Evolutionary conservation across 2,888 invertebrate genomes (phyloP).

Genomic region (Anorthoa munda): DNA sequence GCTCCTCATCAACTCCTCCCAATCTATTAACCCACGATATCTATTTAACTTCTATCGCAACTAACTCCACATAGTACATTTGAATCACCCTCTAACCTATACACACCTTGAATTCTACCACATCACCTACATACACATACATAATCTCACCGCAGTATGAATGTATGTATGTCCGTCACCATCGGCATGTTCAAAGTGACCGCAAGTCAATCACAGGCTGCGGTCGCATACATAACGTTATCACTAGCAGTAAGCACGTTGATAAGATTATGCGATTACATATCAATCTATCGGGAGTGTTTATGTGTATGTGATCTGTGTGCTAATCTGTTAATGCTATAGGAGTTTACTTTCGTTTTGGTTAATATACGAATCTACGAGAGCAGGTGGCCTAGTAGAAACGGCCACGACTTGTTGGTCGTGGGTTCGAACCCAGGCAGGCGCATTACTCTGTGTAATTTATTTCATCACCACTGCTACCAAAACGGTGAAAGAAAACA

Average conservation of each 20-base stretch:
- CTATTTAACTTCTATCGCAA: background rate
- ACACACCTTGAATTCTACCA: slow-evolving; percentile 16
- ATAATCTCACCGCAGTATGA: slow-evolving; percentile 34
- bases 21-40: background rate
- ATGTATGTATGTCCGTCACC: slow-evolving; percentile 14
- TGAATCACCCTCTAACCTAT: background rate
- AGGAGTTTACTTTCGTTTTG: background rate
- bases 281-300: slow-evolving; percentile 24
- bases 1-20: too few species aligned
- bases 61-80: background rate
- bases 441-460: too few species aligned
- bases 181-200: slow-evolving; percentile 62
- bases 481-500: too few species aligned
- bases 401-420: too few species aligned
- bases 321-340: slow-evolving; percentile 7
- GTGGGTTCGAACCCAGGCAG: too few species aligned
- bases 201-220: slow-evolving; percentile 72
- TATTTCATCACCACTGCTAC: too few species aligned
- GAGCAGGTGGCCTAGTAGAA: too few species aligned
- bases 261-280: slow-evolving; percentile 57
- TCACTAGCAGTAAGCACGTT: slow-evolving; percentile 30
- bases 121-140: background rate
- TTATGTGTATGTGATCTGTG: slow-evolving; percentile 5
- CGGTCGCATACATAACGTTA: slow-evolving; percentile 61
- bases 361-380: background rate